phyloP scores from a whole-genome alignment of 2,797 vertebrate genomes.

The Macropodus opercularis region DNA sequence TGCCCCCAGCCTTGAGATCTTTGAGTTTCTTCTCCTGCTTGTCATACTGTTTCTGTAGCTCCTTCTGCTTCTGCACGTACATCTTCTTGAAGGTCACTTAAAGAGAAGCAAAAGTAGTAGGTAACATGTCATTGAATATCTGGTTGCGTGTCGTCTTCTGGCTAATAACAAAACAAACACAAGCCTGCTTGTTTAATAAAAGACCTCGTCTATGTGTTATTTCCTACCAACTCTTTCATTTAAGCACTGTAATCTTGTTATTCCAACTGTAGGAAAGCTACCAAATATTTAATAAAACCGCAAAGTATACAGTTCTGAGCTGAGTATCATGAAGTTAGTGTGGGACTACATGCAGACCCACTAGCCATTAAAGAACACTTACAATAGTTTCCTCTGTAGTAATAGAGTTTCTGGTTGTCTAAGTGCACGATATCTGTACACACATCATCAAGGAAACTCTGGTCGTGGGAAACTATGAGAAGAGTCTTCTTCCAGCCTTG shows the following conservation, averaged over 20 bases:
- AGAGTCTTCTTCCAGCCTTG: slow-evolving; percentile 94
- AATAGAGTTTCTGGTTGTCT: slow-evolving; percentile 90
- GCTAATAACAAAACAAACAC: background rate
- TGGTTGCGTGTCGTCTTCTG: background rate
- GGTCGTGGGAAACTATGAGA: slow-evolving; percentile 93
- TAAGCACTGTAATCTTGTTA: too few species aligned
- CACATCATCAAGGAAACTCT: slow-evolving; percentile 93
- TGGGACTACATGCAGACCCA: background rate
- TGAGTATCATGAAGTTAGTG: too few species aligned
- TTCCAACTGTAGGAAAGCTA: too few species aligned
- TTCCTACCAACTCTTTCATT: too few species aligned
- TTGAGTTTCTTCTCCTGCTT: slow-evolving; percentile 95
- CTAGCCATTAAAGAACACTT: slow-evolving; percentile 43
- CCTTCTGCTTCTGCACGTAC: slow-evolving; percentile 96
- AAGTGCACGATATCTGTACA: slow-evolving; percentile 93
- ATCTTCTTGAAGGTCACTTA: slow-evolving; percentile 96
- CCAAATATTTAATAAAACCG: background rate
- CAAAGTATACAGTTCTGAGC: background rate
- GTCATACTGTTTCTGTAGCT: slow-evolving; percentile 91
- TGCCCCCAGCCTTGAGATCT: slow-evolving; percentile 92
- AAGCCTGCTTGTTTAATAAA: too few species aligned
- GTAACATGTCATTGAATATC: background rate
- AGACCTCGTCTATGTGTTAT: too few species aligned
- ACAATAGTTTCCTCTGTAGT: slow-evolving; percentile 94
- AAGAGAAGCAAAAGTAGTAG: background rate